Percentiles rank a stretch among this genome's conserved stretches.
These are phyloP conservation scores for Drosophila miranda DNA, from an alignment of 1,140 invertebrate species.

Conservation along the genomic window DNA sequence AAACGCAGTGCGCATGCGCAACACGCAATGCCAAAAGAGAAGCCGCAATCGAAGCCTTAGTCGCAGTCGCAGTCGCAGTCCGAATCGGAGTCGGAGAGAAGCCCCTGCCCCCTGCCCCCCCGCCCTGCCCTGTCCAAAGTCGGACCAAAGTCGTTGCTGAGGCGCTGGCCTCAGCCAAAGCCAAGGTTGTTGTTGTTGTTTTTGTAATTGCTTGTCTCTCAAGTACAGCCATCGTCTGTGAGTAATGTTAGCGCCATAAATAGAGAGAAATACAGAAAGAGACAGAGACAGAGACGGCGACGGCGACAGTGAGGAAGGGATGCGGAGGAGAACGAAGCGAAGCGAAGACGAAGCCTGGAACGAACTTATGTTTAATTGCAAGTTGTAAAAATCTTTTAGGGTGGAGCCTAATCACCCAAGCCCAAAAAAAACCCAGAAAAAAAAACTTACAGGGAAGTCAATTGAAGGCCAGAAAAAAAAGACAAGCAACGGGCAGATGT, in stretches of 20 bases:
- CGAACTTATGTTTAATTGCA: constrained; percentile 50
- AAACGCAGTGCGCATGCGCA: constrained; percentile 49
- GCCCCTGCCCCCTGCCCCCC: too few species aligned
- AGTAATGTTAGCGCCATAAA: constrained; percentile 61
- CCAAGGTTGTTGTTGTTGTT: constrained; percentile 56
- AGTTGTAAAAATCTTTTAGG: constrained; percentile 58
- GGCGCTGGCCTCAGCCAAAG: constrained; percentile 25
- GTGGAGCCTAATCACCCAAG: constrained; percentile 45
- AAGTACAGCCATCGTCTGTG: constrained; percentile 48
- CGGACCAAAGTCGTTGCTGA: too few species aligned
- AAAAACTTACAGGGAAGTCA: constrained; percentile 23
- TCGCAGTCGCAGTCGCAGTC: background rate
- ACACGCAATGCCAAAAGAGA: constrained; percentile 51
- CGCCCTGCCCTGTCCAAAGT: too few species aligned
- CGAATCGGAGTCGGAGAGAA: background rate
- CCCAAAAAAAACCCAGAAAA: background rate
- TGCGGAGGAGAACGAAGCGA: too few species aligned
- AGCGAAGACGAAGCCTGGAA: background rate
- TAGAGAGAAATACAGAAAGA: constrained; percentile 29
- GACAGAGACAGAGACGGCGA: background rate
- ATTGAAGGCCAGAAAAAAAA: constrained; percentile 23
- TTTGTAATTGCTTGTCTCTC: constrained; percentile 51
- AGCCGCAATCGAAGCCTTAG: constrained; percentile 25
- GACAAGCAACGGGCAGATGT: background rate
- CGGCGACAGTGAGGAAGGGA: background rate